Base-by-base conservation (phyloP, 2,113 vertebrate species). In the Elaphurus davidianus region DNA sequence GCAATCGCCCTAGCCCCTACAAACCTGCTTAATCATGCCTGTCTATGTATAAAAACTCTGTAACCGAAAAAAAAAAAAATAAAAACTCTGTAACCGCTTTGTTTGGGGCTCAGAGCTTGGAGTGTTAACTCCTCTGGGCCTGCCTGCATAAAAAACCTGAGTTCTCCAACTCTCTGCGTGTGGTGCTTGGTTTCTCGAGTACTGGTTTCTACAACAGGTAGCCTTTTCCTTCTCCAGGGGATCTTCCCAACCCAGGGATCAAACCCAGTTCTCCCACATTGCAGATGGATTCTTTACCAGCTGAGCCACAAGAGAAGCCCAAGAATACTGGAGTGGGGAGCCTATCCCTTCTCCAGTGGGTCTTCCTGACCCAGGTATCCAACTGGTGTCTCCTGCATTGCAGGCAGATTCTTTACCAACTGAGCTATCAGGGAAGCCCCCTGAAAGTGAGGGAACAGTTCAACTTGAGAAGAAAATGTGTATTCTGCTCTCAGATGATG, bases 131-230 rank as follows among this genome's bases (percentile, higher is more conserved):
- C 64, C 30, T 71, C n/a, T 36, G 64, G 64, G n/a, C n/a, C 64
- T 0, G 1, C 64, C 0, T 0, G 64, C n/a, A 21, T 21, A 71
- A 71, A 11, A 36, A 71, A 21, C n/a, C n/a, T 11, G 64, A 71
- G 64, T 71, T 71, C n/a, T 21, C 17, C 64, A 71, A 21, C 64
- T 71, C 64, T 71, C n/a, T 1, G 2, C 36, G 9, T 71, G 64
- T 21, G 4, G n/a, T 6, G n/a, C 64, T 71, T 71, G 9, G 17
- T 36, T 36, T 71, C 17, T 71, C 0, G 9, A 71, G 64, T 71
- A 36, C 17, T 71, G 64, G 64, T 36, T 71, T 36, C 64, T 71
- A 36, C 17, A 71, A 71, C 64, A 71, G n/a, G n/a, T 71, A 71
- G 64, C 64, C 4, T 67, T 67, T 67, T 33, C 33, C 33, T 67